A percentile compares a stretch with the other conserved stretches of the same genome.
Conservation (phyloP, 2,113 vertebrate genomes). For the Acrocephalus kingi region DNA sequence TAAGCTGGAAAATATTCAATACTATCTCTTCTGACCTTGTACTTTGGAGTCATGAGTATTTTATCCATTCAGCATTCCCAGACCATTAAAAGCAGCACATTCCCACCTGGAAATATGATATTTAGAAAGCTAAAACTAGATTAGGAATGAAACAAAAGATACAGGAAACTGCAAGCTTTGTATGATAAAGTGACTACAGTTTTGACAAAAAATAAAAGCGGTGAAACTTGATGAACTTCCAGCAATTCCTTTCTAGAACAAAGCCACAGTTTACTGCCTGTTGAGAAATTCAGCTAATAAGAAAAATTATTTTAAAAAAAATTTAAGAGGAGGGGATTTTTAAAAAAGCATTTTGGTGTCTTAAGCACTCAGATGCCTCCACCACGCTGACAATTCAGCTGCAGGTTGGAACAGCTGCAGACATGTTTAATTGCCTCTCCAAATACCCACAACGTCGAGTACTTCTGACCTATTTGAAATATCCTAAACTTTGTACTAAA, state of each 20-base stretch:
- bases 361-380: neutral
- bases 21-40: neutral
- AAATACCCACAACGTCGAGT: neutral
- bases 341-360: neutral
- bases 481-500: neutral
- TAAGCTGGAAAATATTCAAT: neutral
- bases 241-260: slow-evolving; percentile 4
- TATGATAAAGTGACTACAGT: neutral
- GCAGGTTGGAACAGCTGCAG: slow-evolving; percentile 35
- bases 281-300: neutral
- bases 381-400: neutral
- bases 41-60: neutral
- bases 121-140: neutral
- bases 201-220: neutral
- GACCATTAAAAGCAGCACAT: neutral
- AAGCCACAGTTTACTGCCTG: neutral
- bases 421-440: neutral
- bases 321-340: neutral
- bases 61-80: neutral
- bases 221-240: neutral
- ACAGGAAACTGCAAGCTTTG: neutral
- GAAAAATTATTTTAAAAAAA: neutral
- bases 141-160: slow-evolving; percentile 3
- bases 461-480: slow-evolving; percentile 21
- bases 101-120: neutral